phyloP scores from a whole-genome alignment of 1,140 invertebrate genomes.

The Calliphora vicina region DNA sequence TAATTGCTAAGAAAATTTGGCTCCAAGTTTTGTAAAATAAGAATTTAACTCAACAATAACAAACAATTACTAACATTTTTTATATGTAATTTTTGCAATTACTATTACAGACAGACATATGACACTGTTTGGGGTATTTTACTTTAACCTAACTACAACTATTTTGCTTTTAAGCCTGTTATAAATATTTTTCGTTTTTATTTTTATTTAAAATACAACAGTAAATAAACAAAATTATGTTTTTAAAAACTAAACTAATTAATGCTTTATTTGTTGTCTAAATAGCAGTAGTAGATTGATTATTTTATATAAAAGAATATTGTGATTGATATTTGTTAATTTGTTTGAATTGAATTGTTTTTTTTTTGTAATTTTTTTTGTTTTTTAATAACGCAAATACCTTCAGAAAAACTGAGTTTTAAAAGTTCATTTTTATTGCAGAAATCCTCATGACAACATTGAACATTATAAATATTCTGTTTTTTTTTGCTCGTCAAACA shows the following conservation, averaged over 20 bases:
- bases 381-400: conserved; percentile 43
- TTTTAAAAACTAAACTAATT: conserved; percentile 9
- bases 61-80: too few species aligned
- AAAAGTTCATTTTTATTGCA: conserved; percentile 62
- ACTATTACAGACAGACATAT: too few species aligned
- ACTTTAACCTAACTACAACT: too few species aligned
- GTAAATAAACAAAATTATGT: not conserved
- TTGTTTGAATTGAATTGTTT: conserved; percentile 10
- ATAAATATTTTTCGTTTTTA: not conserved
- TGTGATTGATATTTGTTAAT: not conserved
- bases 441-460: conserved; percentile 60
- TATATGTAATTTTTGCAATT: too few species aligned
- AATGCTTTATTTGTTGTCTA: conserved; percentile 19
- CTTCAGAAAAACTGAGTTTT: conserved; percentile 57
- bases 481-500: conserved; percentile 55
- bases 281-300: conserved; percentile 24
- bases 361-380: conserved; percentile 4
- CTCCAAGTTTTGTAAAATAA: not conserved
- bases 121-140: too few species aligned
- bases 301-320: conserved; percentile 34
- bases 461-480: conserved; percentile 56
- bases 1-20: not conserved
- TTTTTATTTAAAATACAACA: not conserved
- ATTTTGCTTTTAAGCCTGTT: not conserved
- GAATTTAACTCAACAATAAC: not conserved